phyloP scores from a whole-genome alignment of 2,888 invertebrate species.

The Andrena flavipes region DNA sequence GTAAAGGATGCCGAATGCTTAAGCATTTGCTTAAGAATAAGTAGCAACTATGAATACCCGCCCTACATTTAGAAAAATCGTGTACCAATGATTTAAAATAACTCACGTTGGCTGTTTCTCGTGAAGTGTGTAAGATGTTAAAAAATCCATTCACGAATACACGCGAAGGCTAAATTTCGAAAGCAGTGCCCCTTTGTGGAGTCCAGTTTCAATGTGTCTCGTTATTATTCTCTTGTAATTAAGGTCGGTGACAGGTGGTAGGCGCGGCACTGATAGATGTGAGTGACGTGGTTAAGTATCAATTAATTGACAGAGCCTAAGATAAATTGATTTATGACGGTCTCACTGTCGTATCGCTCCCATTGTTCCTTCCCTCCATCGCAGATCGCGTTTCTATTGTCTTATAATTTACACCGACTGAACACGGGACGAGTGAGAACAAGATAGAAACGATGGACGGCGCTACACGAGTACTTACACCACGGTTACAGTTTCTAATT shows the following conservation, averaged over 20 bases:
- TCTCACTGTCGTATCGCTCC: constrained; percentile 23
- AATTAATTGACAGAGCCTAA: constrained; percentile 51
- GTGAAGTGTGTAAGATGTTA: not conserved
- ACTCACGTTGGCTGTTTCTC: too few relatives aligned
- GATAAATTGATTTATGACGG: constrained; percentile 56
- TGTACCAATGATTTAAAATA: too few relatives aligned
- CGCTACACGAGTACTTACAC: constrained; percentile 38
- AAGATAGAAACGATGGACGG: constrained; percentile 46
- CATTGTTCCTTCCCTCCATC: constrained; percentile 35
- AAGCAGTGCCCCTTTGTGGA: not conserved
- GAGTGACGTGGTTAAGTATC: constrained; percentile 50
- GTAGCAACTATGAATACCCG: too few relatives aligned
- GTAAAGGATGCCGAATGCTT: too few relatives aligned
- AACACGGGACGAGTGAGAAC: constrained; percentile 39
- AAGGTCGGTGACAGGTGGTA: constrained; percentile 59
- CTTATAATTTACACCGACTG: constrained; percentile 45
- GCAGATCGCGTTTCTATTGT: constrained; percentile 40
- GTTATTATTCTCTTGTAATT: constrained; percentile 36
- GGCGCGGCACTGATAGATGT: constrained; percentile 54
- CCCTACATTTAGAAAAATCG: too few relatives aligned
- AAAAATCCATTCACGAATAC: not conserved
- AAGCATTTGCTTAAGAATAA: too few relatives aligned
- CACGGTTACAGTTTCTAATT: constrained; percentile 37
- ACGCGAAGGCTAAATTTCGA: not conserved
- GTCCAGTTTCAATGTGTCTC: constrained; percentile 13